A percentile compares a stretch with the other conserved stretches of the same genome.
phyloP scores from a whole-genome alignment of 1,140 invertebrate species.

The Camponotus pennsylvanicus region DNA sequence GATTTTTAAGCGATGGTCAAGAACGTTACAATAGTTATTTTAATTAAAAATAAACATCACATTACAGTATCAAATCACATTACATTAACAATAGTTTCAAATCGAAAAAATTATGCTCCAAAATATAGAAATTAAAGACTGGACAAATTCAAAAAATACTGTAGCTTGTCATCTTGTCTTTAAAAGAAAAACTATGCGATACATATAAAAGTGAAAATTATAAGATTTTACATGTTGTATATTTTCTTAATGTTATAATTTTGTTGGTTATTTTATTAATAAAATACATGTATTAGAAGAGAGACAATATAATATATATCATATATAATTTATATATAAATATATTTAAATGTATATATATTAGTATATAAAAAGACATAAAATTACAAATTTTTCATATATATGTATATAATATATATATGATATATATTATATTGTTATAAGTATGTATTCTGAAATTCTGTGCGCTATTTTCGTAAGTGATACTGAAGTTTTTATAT shows the following conservation, averaged over 20 bases:
- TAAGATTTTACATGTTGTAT: neutral
- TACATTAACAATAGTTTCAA: too few species aligned
- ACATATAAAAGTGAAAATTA: conserved; percentile 2
- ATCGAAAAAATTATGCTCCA: neutral
- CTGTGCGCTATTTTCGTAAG: neutral
- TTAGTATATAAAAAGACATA: neutral
- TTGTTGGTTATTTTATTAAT: neutral
- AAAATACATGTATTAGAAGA: neutral
- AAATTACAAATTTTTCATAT: neutral
- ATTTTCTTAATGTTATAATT: conserved; percentile 18
- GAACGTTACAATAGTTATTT: neutral
- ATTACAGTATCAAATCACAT: too few species aligned
- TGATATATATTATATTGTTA: conserved; percentile 12
- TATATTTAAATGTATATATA: neutral
- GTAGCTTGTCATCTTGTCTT: neutral
- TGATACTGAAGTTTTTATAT: conserved; percentile 6
- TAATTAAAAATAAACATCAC: neutral
- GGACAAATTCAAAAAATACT: neutral
- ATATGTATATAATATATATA: conserved; percentile 3
- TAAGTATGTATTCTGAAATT: conserved; percentile 20
- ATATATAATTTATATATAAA: neutral
- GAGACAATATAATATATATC: neutral
- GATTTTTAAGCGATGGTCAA: neutral
- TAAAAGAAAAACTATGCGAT: neutral
- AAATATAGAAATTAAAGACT: conserved; percentile 1